Evolutionary conservation across 2,113 vertebrate species (phyloP), one percentile per base, ranked within the genome.

Genomic region (Anser brachyrhynchus): DNA sequence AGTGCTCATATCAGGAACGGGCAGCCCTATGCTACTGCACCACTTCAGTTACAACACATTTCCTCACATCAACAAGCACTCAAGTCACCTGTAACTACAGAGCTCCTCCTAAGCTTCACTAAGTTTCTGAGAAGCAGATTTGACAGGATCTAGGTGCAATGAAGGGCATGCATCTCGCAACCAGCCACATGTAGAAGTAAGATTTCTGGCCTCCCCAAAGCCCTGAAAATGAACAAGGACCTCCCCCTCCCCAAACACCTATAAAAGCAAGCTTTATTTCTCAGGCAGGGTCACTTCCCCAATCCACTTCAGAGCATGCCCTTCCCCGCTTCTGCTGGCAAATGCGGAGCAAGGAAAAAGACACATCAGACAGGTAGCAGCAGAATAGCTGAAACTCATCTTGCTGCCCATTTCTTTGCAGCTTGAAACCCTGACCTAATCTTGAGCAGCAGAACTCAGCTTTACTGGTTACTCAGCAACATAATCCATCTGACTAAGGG

Each of bases 381-480:
- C 22, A 18, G 6, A 84, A 81, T 35, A 87, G 10, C 39, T 35
- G 67, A 57, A 84, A 89, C n/a, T 77, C 52, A 4, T 25, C 55
- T 20, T 66, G 33, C 72, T 74, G 79, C 25, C 55, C 7, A 3
- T n/a, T 89, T 71, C 57, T 92, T 90, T 70, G 75, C 55, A 81
- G 87, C 29, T 35, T 57, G 74, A 97, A 96, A 82, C 80, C 29
- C 37, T 0, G 0, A 74, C 35, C 62, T 93, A 54, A 89, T 91
- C 77, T 72, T 1, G 4, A 79, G 74, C 81, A 75, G 71, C 55
- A 71, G 57, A 96, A 39, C 73, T 49, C 23, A 33, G 91, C 77
- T 84, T 91, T 87, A 54, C 70, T 2, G 5, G 91, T 95, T 96
- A 95, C 94, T 91, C 58, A 41, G 94, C 94, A 96, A 95, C 96